Evolutionary conservation across 2,888 invertebrate genomes (phyloP).

Genomic region (Synanthedon tipuliformis): DNA sequence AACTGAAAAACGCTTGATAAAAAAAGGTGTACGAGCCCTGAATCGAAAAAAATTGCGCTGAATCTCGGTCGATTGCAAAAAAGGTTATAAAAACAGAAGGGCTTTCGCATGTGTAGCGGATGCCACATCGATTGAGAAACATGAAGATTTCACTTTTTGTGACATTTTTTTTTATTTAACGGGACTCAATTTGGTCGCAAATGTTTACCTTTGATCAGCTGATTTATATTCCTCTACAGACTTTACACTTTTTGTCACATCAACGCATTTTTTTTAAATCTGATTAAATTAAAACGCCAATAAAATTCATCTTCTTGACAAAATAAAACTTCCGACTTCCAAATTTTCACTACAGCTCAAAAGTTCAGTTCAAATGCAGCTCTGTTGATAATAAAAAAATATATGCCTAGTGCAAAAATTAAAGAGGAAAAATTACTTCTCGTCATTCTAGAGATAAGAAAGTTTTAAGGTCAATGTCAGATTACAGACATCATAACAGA

Average conservation of each 20-base stretch:
- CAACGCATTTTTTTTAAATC: no score
- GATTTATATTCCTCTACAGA: conserved; percentile 3
- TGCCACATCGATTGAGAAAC: conserved; percentile 30
- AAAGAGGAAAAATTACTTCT: conserved; percentile 21
- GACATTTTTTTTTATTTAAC: conserved; percentile 9
- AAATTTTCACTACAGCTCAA: no score
- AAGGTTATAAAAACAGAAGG: conserved; percentile 17
- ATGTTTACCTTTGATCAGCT: conserved; percentile 15
- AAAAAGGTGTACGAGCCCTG: conserved; percentile 11
- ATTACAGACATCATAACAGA: conserved; percentile 24
- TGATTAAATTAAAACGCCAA: no score
- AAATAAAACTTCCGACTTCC: no score
- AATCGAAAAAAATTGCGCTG: conserved; percentile 15
- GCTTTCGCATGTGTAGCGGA: conserved; percentile 29
- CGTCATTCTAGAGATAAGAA: conserved; percentile 42
- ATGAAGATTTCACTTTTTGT: conserved; percentile 6
- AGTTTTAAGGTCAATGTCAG: conserved; percentile 57
- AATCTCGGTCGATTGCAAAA: conserved; percentile 13
- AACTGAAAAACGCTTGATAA: background rate
- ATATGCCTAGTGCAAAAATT: background rate
- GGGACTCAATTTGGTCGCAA: conserved; percentile 8
- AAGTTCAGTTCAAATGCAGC: no score
- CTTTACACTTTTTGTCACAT: background rate
- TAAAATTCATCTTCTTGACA: no score
- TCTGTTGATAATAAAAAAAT: background rate